Evolutionary conservation across 2,113 vertebrate genomes (phyloP).

Genomic region (Corythoichthys intestinalis): DNA sequence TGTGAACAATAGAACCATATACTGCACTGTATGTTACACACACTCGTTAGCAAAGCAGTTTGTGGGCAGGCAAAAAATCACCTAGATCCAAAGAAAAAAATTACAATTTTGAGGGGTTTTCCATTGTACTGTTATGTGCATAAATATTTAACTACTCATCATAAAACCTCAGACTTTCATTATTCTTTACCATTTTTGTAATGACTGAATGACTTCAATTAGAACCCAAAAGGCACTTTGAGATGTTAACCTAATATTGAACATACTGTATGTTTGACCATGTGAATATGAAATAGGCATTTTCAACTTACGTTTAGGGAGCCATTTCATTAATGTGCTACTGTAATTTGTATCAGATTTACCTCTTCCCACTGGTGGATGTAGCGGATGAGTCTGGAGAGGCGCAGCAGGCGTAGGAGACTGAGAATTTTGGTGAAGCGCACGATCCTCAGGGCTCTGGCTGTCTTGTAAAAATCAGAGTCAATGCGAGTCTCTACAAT

Average conservation of each 20-base stretch:
- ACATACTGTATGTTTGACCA: neutral
- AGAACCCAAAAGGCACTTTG: neutral
- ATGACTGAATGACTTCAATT: neutral
- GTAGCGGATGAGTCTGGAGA: constrained; percentile 95
- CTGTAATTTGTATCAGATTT: constrained; percentile 40
- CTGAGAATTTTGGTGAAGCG: constrained; percentile 99
- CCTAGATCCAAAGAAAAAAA: neutral
- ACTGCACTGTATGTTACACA: no score
- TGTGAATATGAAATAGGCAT: neutral
- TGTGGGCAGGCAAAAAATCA: no score
- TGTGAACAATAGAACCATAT: no score
- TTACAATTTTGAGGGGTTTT: neutral
- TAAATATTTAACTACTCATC: neutral
- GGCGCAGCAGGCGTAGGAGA: constrained; percentile 87
- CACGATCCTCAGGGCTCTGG: constrained; percentile 91
- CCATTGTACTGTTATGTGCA: neutral
- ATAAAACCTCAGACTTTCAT: neutral
- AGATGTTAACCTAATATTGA: neutral
- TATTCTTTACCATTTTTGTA: neutral
- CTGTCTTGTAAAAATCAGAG: constrained; percentile 97
- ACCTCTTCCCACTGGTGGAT: constrained; percentile 99
- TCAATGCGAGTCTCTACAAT: constrained; percentile 97
- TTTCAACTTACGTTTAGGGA: neutral
- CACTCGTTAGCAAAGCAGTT: no score
- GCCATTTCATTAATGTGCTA: no score